Evolutionary conservation across 2,113 vertebrate species (phyloP).

Genomic region (Cyphomyrus discorhynchus): DNA sequence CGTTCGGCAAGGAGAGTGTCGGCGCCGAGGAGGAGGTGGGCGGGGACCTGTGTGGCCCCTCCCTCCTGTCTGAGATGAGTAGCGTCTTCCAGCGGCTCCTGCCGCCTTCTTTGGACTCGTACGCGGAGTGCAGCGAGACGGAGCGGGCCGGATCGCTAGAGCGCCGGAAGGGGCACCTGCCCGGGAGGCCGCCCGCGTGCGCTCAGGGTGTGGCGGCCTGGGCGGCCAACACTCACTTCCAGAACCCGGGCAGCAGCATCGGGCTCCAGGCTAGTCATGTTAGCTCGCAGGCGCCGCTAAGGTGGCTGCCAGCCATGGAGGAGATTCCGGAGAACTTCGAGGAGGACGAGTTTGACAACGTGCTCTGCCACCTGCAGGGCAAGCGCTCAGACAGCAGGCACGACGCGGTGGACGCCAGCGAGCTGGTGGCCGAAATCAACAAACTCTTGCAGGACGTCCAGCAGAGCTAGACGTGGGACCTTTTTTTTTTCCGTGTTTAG

Average conservation of each 20-base stretch:
- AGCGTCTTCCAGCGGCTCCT: conserved; percentile 89
- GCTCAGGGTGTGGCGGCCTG: conserved; percentile 88
- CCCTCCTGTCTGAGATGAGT: conserved; percentile 90
- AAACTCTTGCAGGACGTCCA: conserved; percentile 92
- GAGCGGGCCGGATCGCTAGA: conserved; percentile 74
- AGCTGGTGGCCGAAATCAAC: conserved; percentile 96
- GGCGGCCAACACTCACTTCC: conserved; percentile 94
- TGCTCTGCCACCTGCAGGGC: conserved; percentile 80
- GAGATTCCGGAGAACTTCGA: conserved; percentile 97
- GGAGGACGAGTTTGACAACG: conserved; percentile 93
- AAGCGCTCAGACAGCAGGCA: conserved; percentile 78
- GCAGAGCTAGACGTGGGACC: conserved; percentile 70
- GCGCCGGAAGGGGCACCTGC: conserved; percentile 74
- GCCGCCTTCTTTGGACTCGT: conserved; percentile 78
- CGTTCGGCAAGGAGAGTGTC: conserved; percentile 82
- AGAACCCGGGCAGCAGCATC: conserved; percentile 73
- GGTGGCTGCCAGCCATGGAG: conserved; percentile 98
- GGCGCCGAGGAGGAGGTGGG: conserved; percentile 38
- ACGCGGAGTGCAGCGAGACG: conserved; percentile 65
- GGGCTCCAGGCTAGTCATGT: conserved; percentile 70
- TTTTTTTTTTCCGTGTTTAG: conserved; percentile 60
- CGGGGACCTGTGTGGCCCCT: conserved; percentile 49
- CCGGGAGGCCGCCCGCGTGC: conserved; percentile 74
- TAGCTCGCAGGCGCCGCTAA: conserved; percentile 72
- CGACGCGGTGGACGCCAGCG: conserved; percentile 93